Base-by-base conservation (phyloP, 1,140 invertebrate species). In the Lasaia peninsularis region DNA sequence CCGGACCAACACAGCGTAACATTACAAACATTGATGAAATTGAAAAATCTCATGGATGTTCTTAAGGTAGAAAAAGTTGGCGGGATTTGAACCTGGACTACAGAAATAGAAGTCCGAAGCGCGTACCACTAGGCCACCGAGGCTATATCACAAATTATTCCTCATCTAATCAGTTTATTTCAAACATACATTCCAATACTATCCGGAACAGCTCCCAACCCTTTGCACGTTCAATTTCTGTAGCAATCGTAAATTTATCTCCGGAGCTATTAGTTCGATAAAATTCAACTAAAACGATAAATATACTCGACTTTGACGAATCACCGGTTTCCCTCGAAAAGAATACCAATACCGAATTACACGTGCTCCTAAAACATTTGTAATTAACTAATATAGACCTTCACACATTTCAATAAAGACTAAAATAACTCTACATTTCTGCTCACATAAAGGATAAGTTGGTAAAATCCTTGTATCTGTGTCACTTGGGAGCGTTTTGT, bases 231-330 rank as follows among this genome's bases (percentile, higher is more conserved):
- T 63, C 58, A 69, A 71, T 73, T 76, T 69, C 70, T 67, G 69
- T 73, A 59, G 73, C 84, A 83, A 87, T 87, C 84, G 84, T 83
- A 87, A 87, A 87, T 87, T 73, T 80, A 86, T 87, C 82, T 86
- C 78, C 62, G 57, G 69, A 69, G 71, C 84, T 87, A 87, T 87
- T 87, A 87, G 82, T 87, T 80, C 84, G 84, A 87, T 87, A 87
- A 87, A 87, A 87, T 87, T 86, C 84, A 81, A 85, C 80, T 84
- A 82, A 81, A 86, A 86, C 84, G 79, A 87, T 87, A 87, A 87
- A 87, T 87, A 87, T 83, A 83, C 69, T 71, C 69, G 82, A 86
- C 84, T 87, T 87, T 86, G 84, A 87, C 79, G 80, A 83, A 87
- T 87, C 67, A 77, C 80, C 79, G 71, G 79, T 79, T 78, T 83